Evolutionary conservation across 2,113 vertebrate species (phyloP), one percentile per base, ranked within the genome.

Genomic region (Formicarius rufipectus): DNA sequence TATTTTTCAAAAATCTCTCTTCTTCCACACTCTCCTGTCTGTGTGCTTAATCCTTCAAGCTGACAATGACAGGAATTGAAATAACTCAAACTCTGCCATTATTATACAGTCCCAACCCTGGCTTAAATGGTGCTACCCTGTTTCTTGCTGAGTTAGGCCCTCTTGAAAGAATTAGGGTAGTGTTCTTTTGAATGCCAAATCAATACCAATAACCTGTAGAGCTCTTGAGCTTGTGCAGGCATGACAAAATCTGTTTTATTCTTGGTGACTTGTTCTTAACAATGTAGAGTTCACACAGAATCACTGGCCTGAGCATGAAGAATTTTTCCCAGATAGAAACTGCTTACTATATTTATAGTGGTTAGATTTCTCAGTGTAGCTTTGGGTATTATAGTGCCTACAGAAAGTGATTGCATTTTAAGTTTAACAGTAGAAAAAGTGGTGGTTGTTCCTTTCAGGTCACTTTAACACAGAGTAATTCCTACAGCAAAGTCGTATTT

Each of bases 151-250:
- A 93, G 81, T 76, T 85, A 58, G 74, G 40, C 1, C 74, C 68
- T 47, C 71, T 75, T 91, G 49, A 93, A 94, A 76, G 72, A 64
- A 37, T 75, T 35, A 85, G 33, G 14, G 27, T 84, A 76, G 50
- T 84, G 82, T 73, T 94, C 80, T 80, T 90, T 71, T 93, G 77
- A 86, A 88, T 96, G 73, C 44, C 78, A 75, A 94, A 95, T 94
- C 90, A 90, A 90, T 96, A 87, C 45, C 76, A 88, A 89, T 92
- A 93, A 94, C 53, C 45, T 75, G 82, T 95, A 75, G 86, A 95
- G 82, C 52, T 86, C 90, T 58, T 78, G 75, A 69, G 53, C 79
- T 90, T 72, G 35, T 44, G 16, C 27, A 62, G 60, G 8, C 62
- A 52, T 72, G 80, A 91, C 44, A 94, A 95, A 93, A 74, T 90